phyloP scores from a whole-genome alignment of 2,888 invertebrate species.

The Ophion costatus region DNA sequence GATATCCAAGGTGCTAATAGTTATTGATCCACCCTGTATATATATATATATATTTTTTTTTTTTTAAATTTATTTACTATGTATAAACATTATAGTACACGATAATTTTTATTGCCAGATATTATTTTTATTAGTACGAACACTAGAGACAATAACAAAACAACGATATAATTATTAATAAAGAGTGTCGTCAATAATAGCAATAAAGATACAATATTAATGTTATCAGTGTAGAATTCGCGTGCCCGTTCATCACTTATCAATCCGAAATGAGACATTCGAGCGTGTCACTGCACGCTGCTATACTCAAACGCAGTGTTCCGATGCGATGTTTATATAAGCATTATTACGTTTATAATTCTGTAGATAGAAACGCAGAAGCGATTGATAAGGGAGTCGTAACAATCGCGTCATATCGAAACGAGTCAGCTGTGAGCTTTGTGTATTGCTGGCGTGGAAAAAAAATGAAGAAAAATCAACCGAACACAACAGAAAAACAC shows the following conservation, averaged over 20 bases:
- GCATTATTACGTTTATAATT: slow-evolving; percentile 30
- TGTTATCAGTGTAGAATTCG: slow-evolving; percentile 10
- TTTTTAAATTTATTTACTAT: no score
- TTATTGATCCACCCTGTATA: no score
- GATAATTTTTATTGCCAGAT: no score
- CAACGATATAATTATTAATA: no score
- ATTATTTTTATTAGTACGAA: no score
- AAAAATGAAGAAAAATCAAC: not conserved
- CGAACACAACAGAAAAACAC: not conserved
- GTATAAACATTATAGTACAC: no score
- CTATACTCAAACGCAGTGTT: not conserved
- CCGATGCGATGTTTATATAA: slow-evolving; percentile 6
- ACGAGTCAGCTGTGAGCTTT: slow-evolving; percentile 60
- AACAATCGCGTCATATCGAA: slow-evolving; percentile 55
- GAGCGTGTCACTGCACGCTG: slow-evolving; percentile 27
- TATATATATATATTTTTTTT: no score
- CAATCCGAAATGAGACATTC: slow-evolving; percentile 59
- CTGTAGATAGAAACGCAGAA: slow-evolving; percentile 45
- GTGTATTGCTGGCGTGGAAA: slow-evolving; percentile 5
- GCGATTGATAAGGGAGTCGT: slow-evolving; percentile 64
- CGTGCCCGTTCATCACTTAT: slow-evolving; percentile 46
- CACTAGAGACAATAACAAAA: no score
- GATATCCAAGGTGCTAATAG: no score
- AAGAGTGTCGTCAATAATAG: no score
- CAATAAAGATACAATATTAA: no score